Evolutionary conservation across 2,888 invertebrate genomes (phyloP).

Genomic region (Lordiphosa andalusiaca): DNA sequence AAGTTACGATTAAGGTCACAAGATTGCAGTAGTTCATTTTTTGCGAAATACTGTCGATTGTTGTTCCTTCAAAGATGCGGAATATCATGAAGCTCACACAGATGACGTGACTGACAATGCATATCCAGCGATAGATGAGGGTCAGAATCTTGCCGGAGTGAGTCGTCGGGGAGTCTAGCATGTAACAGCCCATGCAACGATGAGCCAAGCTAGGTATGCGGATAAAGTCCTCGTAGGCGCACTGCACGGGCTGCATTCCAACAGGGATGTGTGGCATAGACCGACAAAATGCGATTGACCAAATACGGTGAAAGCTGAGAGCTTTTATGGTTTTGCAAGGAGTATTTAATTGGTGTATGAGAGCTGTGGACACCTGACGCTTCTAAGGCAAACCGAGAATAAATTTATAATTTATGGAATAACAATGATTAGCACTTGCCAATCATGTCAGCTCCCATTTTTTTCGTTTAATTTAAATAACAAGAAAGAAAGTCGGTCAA

Average conservation of each 20-base stretch:
- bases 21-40: slow-evolving; percentile 31
- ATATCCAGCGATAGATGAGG: slow-evolving; percentile 30
- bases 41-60: slow-evolving; percentile 7
- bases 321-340: no score
- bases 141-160: slow-evolving; percentile 1
- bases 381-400: no score
- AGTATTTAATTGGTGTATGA: no score
- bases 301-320: no score
- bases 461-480: no score
- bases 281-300: not conserved
- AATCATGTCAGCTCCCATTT: no score
- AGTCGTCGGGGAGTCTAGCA: slow-evolving; percentile 8
- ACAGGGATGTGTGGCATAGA: not conserved
- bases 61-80: slow-evolving; percentile 24
- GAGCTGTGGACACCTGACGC: no score
- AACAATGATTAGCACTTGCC: no score
- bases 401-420: no score
- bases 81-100: slow-evolving; percentile 21
- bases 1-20: slow-evolving; percentile 32
- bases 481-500: no score
- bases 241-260: not conserved
- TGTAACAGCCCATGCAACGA: slow-evolving; percentile 33
- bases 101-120: slow-evolving; percentile 26
- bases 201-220: slow-evolving; percentile 25
- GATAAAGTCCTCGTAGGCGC: not conserved